A percentile compares a stretch with the other conserved stretches of the same genome.
These are phyloP conservation scores for Frieseomelitta varia DNA, from an alignment of 1,140 invertebrate genomes.

Conservation along the genomic window DNA sequence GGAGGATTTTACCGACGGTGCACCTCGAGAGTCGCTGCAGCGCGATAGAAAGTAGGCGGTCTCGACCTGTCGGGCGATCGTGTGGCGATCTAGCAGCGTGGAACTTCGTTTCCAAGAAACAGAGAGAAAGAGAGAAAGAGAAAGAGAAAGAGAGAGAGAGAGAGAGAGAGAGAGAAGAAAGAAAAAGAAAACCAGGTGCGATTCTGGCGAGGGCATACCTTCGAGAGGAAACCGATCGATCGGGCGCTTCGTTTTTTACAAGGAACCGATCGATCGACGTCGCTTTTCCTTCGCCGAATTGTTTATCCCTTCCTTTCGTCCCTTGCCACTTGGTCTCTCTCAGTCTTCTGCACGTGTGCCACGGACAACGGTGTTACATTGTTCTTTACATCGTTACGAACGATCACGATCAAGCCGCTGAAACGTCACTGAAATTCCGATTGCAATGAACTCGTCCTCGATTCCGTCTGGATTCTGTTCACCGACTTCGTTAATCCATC, in stretches of 20 bases:
- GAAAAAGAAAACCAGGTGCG: conserved; percentile 27
- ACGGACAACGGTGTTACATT: conserved; percentile 48
- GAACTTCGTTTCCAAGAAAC: conserved; percentile 12
- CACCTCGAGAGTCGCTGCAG: conserved; percentile 47
- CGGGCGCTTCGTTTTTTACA: background rate
- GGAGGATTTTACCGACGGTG: conserved; percentile 59
- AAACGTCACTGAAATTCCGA: background rate
- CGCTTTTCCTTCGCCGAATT: conserved; percentile 8
- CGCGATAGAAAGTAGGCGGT: conserved; percentile 65
- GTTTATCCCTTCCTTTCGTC: background rate
- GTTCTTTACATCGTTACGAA: conserved; percentile 58
- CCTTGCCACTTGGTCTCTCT: background rate
- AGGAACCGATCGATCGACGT: conserved; percentile 50
- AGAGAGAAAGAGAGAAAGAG: no score
- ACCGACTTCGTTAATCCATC: conserved; percentile 35
- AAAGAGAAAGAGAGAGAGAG: no score
- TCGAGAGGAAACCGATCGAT: conserved; percentile 57
- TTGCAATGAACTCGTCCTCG: conserved; percentile 1
- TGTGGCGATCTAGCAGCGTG: conserved; percentile 46
- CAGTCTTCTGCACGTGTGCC: background rate
- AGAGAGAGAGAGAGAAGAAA: no score
- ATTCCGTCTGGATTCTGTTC: background rate
- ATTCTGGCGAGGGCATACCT: conserved; percentile 41
- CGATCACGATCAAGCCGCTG: background rate
- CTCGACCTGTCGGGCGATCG: conserved; percentile 46